Conservation (phyloP, 2,888 invertebrate genomes). For the Orgyia antiqua region DNA sequence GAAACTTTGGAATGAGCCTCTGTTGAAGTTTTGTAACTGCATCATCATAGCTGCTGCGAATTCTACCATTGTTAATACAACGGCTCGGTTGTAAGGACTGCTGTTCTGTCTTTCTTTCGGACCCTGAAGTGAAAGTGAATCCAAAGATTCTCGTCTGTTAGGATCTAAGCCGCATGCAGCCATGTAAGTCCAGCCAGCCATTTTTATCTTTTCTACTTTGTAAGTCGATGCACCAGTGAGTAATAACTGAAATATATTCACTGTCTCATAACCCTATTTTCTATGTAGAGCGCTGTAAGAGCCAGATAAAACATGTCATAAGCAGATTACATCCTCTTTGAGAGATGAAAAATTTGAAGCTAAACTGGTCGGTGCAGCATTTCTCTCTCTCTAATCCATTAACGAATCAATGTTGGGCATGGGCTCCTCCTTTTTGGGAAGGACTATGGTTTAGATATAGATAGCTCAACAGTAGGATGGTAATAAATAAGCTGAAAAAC, state of each 20-base stretch:
- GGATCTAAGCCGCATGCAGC: conserved; percentile 95
- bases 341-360: too few species aligned
- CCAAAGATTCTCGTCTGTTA: conserved; percentile 80
- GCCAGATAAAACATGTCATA: too few species aligned
- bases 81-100: conserved; percentile 50
- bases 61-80: conserved; percentile 68
- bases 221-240: conserved; percentile 78
- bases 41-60: conserved; percentile 74
- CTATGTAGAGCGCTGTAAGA: too few species aligned
- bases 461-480: too few species aligned
- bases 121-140: conserved; percentile 41
- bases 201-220: conserved; percentile 96
- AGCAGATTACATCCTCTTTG: too few species aligned
- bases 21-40: conserved; percentile 74
- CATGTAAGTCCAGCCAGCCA: conserved; percentile 98
- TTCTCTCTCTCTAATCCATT: too few species aligned
- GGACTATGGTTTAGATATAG: too few species aligned
- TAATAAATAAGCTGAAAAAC: too few species aligned
- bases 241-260: conserved; percentile 76
- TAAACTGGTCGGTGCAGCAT: too few species aligned
- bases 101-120: conserved; percentile 41
- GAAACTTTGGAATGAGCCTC: conserved; percentile 77
- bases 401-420: too few species aligned
- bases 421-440: too few species aligned
- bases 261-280: too few species aligned